These are phyloP conservation scores for Typhlichthys eigenmanni DNA, from an alignment of 2,797 vertebrate species.

Conservation along the genomic window DNA sequence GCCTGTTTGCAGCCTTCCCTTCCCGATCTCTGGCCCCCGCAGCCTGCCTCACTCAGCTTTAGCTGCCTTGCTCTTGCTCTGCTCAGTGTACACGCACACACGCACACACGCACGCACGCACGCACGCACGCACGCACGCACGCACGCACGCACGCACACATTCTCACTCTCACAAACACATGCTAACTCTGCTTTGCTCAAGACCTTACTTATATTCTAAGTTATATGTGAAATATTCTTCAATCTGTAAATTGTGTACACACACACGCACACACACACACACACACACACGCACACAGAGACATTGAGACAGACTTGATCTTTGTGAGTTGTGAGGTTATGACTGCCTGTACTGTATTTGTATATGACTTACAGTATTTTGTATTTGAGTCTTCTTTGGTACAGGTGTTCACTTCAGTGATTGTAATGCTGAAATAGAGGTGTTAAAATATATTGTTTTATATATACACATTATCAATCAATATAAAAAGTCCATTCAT, in stretches of 20 bases:
- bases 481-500: neutral
- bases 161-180: constrained; percentile 1
- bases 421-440: constrained; percentile 32
- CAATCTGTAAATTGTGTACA: neutral
- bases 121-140: constrained; percentile 21
- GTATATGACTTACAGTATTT: constrained; percentile 23
- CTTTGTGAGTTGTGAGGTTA: constrained; percentile 13
- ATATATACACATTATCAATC: neutral
- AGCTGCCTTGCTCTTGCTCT: constrained; percentile 21
- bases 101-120: neutral
- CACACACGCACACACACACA: constrained; percentile 9
- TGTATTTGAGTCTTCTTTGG: constrained; percentile 19
- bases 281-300: constrained; percentile 2
- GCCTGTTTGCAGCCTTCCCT: constrained; percentile 55
- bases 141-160: constrained; percentile 9
- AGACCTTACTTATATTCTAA: too few relatives aligned
- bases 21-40: constrained; percentile 8
- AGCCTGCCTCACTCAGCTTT: constrained; percentile 34
- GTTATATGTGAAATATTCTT: too few relatives aligned
- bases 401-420: constrained; percentile 27
- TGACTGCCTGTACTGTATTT: constrained; percentile 5
- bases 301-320: neutral
- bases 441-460: constrained; percentile 22
- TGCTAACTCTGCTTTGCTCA: neutral
- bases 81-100: constrained; percentile 5